Evolutionary conservation across 2,797 vertebrate genomes (phyloP).

Genomic region (Pelobates cultripes): DNA sequence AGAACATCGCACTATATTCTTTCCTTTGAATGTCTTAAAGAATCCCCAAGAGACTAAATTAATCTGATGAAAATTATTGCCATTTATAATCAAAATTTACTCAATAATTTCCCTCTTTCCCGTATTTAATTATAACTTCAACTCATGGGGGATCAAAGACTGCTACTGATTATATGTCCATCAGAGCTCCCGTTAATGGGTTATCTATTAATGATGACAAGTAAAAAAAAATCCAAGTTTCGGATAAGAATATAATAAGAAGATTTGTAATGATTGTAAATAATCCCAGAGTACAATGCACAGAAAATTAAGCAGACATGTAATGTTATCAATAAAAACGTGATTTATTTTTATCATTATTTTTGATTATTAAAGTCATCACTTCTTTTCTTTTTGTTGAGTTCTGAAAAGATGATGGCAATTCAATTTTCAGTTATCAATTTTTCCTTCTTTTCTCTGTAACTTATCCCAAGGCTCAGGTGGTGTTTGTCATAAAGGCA

Average conservation of each 20-base stretch:
- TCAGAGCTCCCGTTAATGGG: slow-evolving; percentile 19
- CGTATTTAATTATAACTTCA: slow-evolving; percentile 49
- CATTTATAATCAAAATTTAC: slow-evolving; percentile 57
- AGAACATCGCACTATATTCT: slow-evolving; percentile 33
- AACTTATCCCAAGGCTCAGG: too few relatives aligned
- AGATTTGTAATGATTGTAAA: slow-evolving; percentile 10
- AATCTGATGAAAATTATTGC: slow-evolving; percentile 52
- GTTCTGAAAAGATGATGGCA: too few relatives aligned
- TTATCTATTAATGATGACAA: slow-evolving; percentile 29
- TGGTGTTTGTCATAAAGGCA: too few relatives aligned
- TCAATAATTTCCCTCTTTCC: slow-evolving; percentile 50
- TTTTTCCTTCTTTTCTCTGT: too few relatives aligned
- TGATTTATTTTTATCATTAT: neutral
- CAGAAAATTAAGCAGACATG: neutral
- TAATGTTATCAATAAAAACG: neutral
- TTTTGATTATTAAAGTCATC: too few relatives aligned
- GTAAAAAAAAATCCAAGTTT: slow-evolving; percentile 24
- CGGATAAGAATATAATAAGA: slow-evolving; percentile 6
- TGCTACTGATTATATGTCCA: slow-evolving; percentile 42
- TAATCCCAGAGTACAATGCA: slow-evolving; percentile 9
- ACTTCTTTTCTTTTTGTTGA: too few relatives aligned
- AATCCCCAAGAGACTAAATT: slow-evolving; percentile 48
- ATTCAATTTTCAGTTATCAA: too few relatives aligned
- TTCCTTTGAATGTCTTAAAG: slow-evolving; percentile 39
- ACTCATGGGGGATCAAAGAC: slow-evolving; percentile 52